Percentiles rank a stretch among this genome's conserved stretches.
Evolutionary conservation across 2,888 invertebrate species (phyloP).

Genomic region (Andrena marginata): DNA sequence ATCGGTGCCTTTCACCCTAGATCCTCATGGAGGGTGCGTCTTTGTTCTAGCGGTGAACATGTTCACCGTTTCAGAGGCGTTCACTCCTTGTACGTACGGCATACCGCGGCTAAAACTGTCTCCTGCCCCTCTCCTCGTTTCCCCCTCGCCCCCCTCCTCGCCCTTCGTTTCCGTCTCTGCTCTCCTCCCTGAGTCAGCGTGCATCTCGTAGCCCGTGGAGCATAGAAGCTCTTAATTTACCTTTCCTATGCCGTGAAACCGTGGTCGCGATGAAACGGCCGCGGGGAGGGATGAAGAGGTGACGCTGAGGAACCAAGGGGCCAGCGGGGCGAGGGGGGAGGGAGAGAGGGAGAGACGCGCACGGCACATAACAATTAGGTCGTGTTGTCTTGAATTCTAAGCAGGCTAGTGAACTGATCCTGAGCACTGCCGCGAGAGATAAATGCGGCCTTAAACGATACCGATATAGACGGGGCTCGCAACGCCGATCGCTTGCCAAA

Average conservation of each 20-base stretch:
- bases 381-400: conserved; percentile 85
- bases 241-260: conserved; percentile 67
- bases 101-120: conserved; percentile 82
- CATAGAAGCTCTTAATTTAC: conserved; percentile 81
- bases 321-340: conserved; percentile 46
- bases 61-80: conserved; percentile 55
- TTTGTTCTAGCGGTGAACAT: conserved; percentile 58
- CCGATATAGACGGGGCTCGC: conserved; percentile 81
- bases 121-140: conserved; percentile 45
- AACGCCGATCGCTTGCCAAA: conserved; percentile 83
- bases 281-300: conserved; percentile 46
- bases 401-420: conserved; percentile 84
- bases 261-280: conserved; percentile 55
- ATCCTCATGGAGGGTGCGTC: conserved; percentile 43
- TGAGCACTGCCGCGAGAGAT: conserved; percentile 76
- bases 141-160: conserved; percentile 15
- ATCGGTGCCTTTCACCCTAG: conserved; percentile 34
- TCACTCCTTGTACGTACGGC: conserved; percentile 74
- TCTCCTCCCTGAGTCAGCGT: conserved; percentile 51
- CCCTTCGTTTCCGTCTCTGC: conserved; percentile 24
- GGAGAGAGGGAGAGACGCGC: conserved; percentile 48
- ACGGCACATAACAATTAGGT: conserved; percentile 84
- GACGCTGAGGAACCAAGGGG: conserved; percentile 50
- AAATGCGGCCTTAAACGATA: conserved; percentile 84
- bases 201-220: conserved; percentile 58